phyloP scores from a whole-genome alignment of 2,113 vertebrate species.

The Grammomys surdaster region DNA sequence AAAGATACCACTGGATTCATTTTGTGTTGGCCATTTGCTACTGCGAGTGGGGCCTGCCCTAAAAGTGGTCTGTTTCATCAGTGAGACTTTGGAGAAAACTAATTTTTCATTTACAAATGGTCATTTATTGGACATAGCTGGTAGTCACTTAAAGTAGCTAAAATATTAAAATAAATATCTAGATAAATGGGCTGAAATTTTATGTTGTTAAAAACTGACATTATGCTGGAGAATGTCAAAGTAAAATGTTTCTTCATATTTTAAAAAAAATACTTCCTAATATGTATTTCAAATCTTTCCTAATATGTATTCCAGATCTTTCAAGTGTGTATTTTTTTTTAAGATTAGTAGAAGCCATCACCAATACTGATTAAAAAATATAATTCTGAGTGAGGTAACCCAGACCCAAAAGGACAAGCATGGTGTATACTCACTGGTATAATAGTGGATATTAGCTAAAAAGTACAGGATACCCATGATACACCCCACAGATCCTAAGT shows the following conservation, averaged over 20 bases:
- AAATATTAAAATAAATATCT: constrained; percentile 25
- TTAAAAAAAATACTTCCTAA: constrained; percentile 30
- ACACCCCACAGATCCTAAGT: no score
- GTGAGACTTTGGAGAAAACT: background rate
- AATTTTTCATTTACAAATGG: background rate
- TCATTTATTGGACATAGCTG: background rate
- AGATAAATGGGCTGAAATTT: background rate
- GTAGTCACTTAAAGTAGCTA: constrained; percentile 15
- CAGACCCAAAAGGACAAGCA: no score
- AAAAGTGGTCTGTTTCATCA: background rate
- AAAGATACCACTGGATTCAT: background rate
- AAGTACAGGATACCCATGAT: no score
- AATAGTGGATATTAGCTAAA: no score
- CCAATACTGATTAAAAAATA: background rate
- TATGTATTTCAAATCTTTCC: background rate
- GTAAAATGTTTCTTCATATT: constrained; percentile 34
- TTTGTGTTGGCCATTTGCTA: background rate
- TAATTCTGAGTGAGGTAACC: no score
- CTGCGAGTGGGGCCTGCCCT: background rate
- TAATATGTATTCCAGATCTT: background rate
- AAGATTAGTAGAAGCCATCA: background rate
- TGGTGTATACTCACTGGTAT: no score
- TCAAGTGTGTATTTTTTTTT: constrained; percentile 22
- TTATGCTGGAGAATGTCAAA: constrained; percentile 35
- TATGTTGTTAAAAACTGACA: constrained; percentile 32